A percentile compares a stretch with the other conserved stretches of the same genome.
Evolutionary conservation across 2,113 vertebrate species (phyloP).

Genomic region (Phainopepla nitens): DNA sequence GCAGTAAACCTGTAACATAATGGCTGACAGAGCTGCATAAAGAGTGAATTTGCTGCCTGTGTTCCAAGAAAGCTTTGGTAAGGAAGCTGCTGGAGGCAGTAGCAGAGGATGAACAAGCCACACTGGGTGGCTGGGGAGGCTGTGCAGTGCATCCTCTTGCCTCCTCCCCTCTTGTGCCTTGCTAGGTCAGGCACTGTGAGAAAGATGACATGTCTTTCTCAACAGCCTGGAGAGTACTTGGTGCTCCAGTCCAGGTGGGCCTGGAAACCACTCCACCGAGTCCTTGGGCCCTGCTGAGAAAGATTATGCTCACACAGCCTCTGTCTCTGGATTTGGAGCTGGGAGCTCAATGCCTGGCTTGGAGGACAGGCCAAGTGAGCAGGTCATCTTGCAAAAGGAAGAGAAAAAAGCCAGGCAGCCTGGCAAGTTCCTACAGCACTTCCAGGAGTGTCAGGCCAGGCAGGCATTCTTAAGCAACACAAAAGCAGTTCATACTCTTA

Average conservation of each 20-base stretch:
- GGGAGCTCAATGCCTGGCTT: background rate
- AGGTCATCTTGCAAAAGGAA: background rate
- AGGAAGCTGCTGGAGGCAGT: background rate
- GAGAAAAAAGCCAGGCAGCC: background rate
- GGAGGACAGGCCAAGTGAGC: background rate
- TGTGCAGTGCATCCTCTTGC: fast-evolving
- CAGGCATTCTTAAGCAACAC: background rate
- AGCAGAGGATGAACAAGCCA: background rate
- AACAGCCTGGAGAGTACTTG: background rate
- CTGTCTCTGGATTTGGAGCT: background rate
- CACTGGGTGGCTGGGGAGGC: background rate
- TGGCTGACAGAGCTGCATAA: background rate
- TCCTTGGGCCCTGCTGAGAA: background rate
- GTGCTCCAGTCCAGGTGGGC: background rate
- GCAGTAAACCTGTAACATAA: background rate
- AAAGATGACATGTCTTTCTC: background rate
- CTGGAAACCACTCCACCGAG: background rate
- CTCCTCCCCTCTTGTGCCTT: background rate
- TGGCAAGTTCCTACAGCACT: background rate
- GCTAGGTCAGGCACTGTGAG: background rate
- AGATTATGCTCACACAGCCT: background rate
- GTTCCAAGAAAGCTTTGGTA: background rate
- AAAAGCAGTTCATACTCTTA: background rate
- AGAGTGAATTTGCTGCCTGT: background rate
- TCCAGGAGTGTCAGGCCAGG: background rate